Evolutionary conservation across 2,888 invertebrate species (phyloP).

Genomic region (Mylabris sibirica): DNA sequence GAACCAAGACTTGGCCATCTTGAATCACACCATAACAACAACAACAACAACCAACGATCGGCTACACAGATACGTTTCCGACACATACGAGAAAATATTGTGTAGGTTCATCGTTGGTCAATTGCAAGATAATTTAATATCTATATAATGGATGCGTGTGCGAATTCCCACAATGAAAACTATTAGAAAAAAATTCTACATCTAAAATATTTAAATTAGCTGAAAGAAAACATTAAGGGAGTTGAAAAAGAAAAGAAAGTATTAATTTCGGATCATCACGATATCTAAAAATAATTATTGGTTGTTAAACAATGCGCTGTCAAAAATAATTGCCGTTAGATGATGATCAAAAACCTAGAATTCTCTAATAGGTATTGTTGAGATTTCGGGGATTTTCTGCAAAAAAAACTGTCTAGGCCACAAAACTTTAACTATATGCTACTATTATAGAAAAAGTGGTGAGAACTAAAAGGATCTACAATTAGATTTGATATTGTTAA

Average conservation of each 20-base stretch:
- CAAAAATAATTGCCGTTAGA: constrained; percentile 34
- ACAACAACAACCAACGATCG: constrained; percentile 12
- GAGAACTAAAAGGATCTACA: background rate
- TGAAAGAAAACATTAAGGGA: background rate
- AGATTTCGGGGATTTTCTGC: constrained; percentile 11
- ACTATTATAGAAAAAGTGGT: background rate
- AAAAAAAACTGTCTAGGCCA: constrained; percentile 16
- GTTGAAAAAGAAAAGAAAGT: background rate
- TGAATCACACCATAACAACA: constrained; percentile 14
- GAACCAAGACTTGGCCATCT: constrained; percentile 7
- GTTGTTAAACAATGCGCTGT: constrained; percentile 35
- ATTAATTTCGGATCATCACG: constrained; percentile 33
- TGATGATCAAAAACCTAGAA: constrained; percentile 19
- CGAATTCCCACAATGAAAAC: background rate
- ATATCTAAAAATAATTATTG: constrained; percentile 34
- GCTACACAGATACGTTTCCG: constrained; percentile 5
- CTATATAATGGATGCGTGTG: background rate
- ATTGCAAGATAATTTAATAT: background rate
- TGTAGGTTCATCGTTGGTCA: constrained; percentile 8
- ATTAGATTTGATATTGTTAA: too few relatives aligned
- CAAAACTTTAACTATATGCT: constrained; percentile 6
- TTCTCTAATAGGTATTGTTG: constrained; percentile 16
- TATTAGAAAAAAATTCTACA: background rate
- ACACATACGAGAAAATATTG: background rate
- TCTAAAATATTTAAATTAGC: background rate